phyloP scores from a whole-genome alignment of 2,888 invertebrate genomes.

The Apamea anceps region DNA sequence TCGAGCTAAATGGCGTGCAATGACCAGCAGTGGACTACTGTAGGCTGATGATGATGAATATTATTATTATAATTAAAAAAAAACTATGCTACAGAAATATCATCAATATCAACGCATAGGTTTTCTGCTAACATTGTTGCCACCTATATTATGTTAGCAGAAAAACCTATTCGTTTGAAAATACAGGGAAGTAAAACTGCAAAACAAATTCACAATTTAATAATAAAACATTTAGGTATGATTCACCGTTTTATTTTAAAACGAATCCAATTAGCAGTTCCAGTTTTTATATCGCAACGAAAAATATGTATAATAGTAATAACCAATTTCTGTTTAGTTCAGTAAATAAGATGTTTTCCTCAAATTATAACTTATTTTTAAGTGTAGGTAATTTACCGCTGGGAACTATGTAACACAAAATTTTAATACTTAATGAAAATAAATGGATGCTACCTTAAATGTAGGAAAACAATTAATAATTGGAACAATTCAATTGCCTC shows the following conservation, averaged over 20 bases:
- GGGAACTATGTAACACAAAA: slow-evolving; percentile 17
- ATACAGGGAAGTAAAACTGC: slow-evolving; percentile 12
- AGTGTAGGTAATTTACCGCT: slow-evolving; percentile 28
- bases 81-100: neutral
- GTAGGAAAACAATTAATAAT: slow-evolving; percentile 26
- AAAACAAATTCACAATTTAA: slow-evolving; percentile 20
- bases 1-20: neutral
- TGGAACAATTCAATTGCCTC: neutral
- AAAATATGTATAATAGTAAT: slow-evolving; percentile 38
- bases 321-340: slow-evolving; percentile 26
- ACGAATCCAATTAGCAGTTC: slow-evolving; percentile 40
- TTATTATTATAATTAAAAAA: too few relatives aligned
- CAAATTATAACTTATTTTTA: slow-evolving; percentile 47
- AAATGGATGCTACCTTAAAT: slow-evolving; percentile 13
- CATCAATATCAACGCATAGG: neutral
- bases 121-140: too few relatives aligned
- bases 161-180: neutral
- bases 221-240: slow-evolving; percentile 49
- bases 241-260: slow-evolving; percentile 46
- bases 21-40: neutral
- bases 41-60: too few relatives aligned
- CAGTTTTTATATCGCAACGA: slow-evolving; percentile 40
- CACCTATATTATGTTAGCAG: neutral
- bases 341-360: slow-evolving; percentile 60
- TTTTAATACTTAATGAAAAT: slow-evolving; percentile 15